Base-by-base conservation (phyloP, 2,888 invertebrate genomes). In the Nebria brevicollis region DNA sequence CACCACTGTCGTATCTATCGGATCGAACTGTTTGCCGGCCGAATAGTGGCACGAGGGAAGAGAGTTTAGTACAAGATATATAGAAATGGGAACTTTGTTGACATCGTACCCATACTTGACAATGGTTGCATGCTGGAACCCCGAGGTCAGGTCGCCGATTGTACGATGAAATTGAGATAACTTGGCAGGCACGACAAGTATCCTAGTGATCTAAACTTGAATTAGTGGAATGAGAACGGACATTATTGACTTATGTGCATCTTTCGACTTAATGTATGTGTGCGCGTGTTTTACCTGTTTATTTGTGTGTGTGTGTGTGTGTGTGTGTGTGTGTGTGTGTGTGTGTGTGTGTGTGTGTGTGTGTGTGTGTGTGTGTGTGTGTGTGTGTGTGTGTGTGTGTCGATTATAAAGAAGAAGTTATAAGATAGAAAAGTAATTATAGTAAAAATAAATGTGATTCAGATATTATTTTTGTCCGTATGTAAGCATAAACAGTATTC, bases 41-140 rank as follows among this genome's bases (percentile, higher is more conserved):
- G 54, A 54, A 13, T 5, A 13, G 54, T 54, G 2, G 54, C 54
- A 13, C 6, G 54, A 54, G 54, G 7, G 54, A 13, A 8, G 6
- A 8, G 54, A 13, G 54, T 54, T 54, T 54, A 54, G 54, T 13
- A 54, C 54, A 54, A 54, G 54, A 54, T 54, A 54, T 54, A 54
- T 54, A 54, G 54, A 54, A 54, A 54, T 54, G 54, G 54, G 54
- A 54, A 54, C 54, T 54, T 54, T 54, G 54, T 54, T 54, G 54
- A 54, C 54, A 54, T 54, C 54, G 54, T 54, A 54, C 54, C 54
- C 54, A 54, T 54, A 54, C 54, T 54, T 54, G 54, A 54, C 54
- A 54, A 54, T 54, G 13, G 54, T 54, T 7, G 54, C 54, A 54
- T 54, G 54, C 54, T 54, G 54, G 54, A 54, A 54, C 11, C 54